Percentiles rank a stretch among this genome's conserved stretches.
Evolutionary conservation across 2,797 vertebrate genomes (phyloP).

Genomic region (Chaenodraco wilsoni): DNA sequence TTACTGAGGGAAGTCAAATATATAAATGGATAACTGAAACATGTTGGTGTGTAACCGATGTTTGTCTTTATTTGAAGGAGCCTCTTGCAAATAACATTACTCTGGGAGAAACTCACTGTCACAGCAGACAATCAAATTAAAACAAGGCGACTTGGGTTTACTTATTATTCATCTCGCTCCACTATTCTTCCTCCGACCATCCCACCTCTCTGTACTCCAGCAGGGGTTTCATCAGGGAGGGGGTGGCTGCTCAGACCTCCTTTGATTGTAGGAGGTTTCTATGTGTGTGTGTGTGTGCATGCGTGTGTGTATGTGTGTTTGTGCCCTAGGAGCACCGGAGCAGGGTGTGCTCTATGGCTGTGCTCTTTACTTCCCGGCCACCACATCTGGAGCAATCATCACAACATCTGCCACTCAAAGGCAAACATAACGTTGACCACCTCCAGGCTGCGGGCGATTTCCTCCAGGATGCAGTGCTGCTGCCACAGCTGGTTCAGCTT

Average conservation of each 20-base stretch:
- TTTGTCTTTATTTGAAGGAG: conserved; percentile 64
- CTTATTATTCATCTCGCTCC: conserved; percentile 25
- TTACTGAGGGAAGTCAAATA: conserved; percentile 54
- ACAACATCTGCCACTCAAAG: conserved; percentile 97
- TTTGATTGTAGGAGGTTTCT: conserved; percentile 35
- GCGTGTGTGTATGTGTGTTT: neutral
- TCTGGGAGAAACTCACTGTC: conserved; percentile 55
- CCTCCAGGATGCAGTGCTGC: conserved; percentile 97
- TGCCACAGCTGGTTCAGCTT: conserved; percentile 96
- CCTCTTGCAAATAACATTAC: conserved; percentile 51
- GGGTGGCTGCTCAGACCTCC: conserved; percentile 26
- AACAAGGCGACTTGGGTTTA: conserved; percentile 76
- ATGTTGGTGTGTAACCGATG: conserved; percentile 45
- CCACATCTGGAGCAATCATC: conserved; percentile 65
- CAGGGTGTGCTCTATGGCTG: conserved; percentile 45
- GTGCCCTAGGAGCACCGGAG: conserved; percentile 38
- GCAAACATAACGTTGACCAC: conserved; percentile 93
- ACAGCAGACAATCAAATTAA: conserved; percentile 62
- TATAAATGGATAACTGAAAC: conserved; percentile 58
- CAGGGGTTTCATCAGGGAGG: conserved; percentile 38
- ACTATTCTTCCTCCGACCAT: conserved; percentile 22
- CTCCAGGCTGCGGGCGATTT: conserved; percentile 96
- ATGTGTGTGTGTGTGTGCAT: conserved; percentile 4
- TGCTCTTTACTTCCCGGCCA: conserved; percentile 21
- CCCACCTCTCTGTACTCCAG: conserved; percentile 31